Base-by-base conservation (phyloP, 2,888 invertebrate species). In the Chelonus formosanus region DNA sequence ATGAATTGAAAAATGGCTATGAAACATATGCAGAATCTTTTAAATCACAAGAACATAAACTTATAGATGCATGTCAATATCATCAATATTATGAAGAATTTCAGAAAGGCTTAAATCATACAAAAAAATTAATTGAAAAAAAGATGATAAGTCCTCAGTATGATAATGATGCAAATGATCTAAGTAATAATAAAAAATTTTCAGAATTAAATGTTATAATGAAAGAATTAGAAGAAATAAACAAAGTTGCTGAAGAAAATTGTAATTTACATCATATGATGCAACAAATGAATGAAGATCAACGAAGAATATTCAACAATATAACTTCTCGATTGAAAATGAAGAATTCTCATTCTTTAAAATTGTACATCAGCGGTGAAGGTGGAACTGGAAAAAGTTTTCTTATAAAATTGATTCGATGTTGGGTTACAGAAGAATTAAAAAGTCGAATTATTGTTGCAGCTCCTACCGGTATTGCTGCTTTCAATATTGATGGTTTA, bases 401-500 rank as follows among this genome's bases (percentile, higher is more conserved):
- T 20, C 20, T 20, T 20, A 78, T 77, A 58, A 76, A 75, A 34
- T 48, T 67, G 72, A 65, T 74, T 0, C 71, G 65, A 71, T 47
- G 64, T 31, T 77, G 75, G 74, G 68, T 74, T 20, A 71, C 72
- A 53, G 65, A 67, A 50, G 10, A 58, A 43, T 34, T 75, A n/a
- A 62, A 70, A n/a, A 76, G 76, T 74, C 20, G 68, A 75, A 76
- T n/a, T 20, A 20, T 75, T 73, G 72, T 77, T 47, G 70, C 71
- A 8, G 78, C 76, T 1, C 76, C 75, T 5, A 79, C 78, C 50
- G 79, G 78, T 53, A 76, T 80, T 31, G 78, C 78, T 50, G 78
- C 80, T 69, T 80, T 20, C 20, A 20, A 20, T 20, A 20, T 1
- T 20, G 20, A 20, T 20, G 20, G 80, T 80, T 71, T 74, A 44